Evolutionary conservation across 2,797 vertebrate species (phyloP), one percentile per base, ranked within the genome.

Genomic region (Sebastiscus tertius): DNA sequence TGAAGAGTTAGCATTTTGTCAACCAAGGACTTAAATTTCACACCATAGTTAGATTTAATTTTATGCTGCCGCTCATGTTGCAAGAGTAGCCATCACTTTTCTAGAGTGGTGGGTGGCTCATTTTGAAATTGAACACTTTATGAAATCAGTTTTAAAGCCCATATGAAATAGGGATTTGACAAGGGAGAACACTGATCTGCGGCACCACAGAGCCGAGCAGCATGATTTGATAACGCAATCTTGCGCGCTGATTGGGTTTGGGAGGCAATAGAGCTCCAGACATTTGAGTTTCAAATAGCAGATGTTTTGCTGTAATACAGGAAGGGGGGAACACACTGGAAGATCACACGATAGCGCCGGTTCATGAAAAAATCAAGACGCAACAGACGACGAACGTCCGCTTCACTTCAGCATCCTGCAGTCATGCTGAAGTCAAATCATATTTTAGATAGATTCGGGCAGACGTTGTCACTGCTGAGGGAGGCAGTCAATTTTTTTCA

Each of bases 221-320:
- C 77, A 77, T 39, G 89, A 90, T 92, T 90, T 83, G 91, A 93
- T 95, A 87, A 92, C 84, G 87, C 90, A 90, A 92, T 94, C 89
- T 92, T 80, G 82, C 85, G 61, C 63, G 26, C 92, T 94, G 94
- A 96, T 95, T 95, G 91, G 87, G 92, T 95, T 94, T 91, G 87
- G 85, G 87, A 88, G 72, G 88, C 84, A 92, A 92, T 90, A 72
- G 77, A 82, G 83, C 86, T 85, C 83, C 88, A 89, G 91, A 92
- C 89, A 62, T 91, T 93, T 87, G 79, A 79, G 88, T 83, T 88
- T 91, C 77, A 84, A 90, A 81, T 87, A 82, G 89, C 94, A 94
- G 93, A 93, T 95, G 94, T 94, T 94, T 91, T 82, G 81, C 90
- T 83, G 88, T 81, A 85, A 91, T 87, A 87, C 81, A 90, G 89